A percentile compares a stretch with the other conserved stretches of the same genome.
These are phyloP conservation scores for Autographa pulchrina DNA, from an alignment of 2,888 invertebrate species.

Conservation along the genomic window DNA sequence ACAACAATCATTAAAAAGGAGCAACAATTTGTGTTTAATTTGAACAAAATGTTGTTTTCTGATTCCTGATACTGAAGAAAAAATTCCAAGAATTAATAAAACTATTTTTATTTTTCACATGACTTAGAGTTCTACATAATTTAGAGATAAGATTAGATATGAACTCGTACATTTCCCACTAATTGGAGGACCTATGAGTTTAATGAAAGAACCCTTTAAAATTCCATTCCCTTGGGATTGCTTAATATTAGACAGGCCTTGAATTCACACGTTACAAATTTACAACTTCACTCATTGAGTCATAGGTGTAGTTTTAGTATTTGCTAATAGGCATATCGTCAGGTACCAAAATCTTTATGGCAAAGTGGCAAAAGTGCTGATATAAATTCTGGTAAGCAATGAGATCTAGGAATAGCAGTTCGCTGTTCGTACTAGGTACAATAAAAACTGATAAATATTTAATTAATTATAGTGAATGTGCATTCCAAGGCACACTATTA, in stretches of 20 bases:
- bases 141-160: slow-evolving; percentile 38
- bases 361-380: too few relatives aligned
- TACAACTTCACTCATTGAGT: background rate
- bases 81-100: slow-evolving; percentile 25
- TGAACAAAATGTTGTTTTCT: background rate
- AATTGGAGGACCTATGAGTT: slow-evolving; percentile 23
- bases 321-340: background rate
- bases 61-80: background rate
- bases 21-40: background rate
- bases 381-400: too few relatives aligned
- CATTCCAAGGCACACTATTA: background rate
- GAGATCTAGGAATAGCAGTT: too few relatives aligned
- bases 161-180: slow-evolving; percentile 34
- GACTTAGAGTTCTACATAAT: slow-evolving; percentile 31
- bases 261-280: background rate
- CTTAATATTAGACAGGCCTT: slow-evolving; percentile 16
- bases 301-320: background rate
- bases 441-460: background rate
- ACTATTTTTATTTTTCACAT: slow-evolving; percentile 19
- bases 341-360: background rate
- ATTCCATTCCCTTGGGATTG: slow-evolving; percentile 21
- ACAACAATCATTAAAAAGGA: background rate
- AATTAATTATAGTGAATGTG: background rate
- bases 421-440: background rate
- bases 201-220: slow-evolving; percentile 36